Evolutionary conservation across 2,113 vertebrate species (phyloP), one percentile per base, ranked within the genome.

Genomic region (Myodes glareolus): DNA sequence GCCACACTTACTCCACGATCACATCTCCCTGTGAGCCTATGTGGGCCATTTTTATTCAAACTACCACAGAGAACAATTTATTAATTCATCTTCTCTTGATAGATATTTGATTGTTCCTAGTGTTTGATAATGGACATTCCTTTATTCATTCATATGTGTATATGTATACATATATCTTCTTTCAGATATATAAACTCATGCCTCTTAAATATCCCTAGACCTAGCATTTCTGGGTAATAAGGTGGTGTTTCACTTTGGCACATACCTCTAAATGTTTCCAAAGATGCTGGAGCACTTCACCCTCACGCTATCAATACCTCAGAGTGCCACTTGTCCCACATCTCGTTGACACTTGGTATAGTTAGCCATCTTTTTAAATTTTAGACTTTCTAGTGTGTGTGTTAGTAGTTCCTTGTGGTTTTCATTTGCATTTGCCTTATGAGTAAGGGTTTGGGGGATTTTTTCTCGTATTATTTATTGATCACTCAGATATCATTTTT

Each of bases 341-440:
- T 73, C 36, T 80, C 77, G 70, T 1, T 39, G 88, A 75, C 67
- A 47, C 73, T 88, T 95, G 39, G 45, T 96, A 17, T 72, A 95
- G 76, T 88, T 70, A 82, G 65, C 72, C 23, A 50, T 3, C 58
- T 50, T 94, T 97, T 94, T 70, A 33, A 58, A 82, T 82, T 82
- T 73, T 89, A 90, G 31, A 78, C 78, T 29, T 68, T 91, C 36
- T 82, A n/a, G 17, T 67, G 16, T 85, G n/a, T 25, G 47, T 65
- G 72, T 47, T 73, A 73, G 17, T 55, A 67, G 84, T 88, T 94
- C 33, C 67, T 33, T 92, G 55, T 95, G 76, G 31, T 39, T 92
- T 92, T 95, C 70, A 81, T 92, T 95, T 95, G 61, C 75, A 90
- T 95, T 97, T 93, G 90, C 55, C 77, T 92, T 19, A 65, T 90